Evolutionary conservation across 1,140 invertebrate genomes (phyloP).

Genomic region (Anagrus nilaparvatae): DNA sequence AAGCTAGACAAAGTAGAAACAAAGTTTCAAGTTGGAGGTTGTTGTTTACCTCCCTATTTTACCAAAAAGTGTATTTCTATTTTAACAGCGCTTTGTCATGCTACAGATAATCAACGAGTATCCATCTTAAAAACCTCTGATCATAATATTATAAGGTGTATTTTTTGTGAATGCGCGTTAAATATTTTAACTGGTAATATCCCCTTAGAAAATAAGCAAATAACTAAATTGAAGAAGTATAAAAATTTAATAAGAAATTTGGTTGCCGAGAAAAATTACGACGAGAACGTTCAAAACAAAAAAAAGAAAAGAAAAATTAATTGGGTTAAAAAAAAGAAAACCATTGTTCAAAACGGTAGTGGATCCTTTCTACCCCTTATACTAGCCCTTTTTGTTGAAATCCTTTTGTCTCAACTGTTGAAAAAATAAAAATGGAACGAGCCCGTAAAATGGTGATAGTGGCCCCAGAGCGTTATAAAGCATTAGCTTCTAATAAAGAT

Average conservation of each 20-base stretch:
- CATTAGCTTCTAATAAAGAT: too few species aligned
- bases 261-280: too few species aligned
- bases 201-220: too few species aligned
- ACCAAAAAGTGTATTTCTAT: slow-evolving; percentile 4
- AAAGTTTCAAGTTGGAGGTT: neutral
- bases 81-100: neutral
- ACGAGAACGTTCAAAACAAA: too few species aligned
- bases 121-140: slow-evolving; percentile 14
- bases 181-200: slow-evolving; percentile 14
- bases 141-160: slow-evolving; percentile 12
- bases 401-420: neutral
- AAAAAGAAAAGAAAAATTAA: too few species aligned
- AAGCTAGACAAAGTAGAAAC: too few species aligned
- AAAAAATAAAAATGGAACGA: slow-evolving; percentile 11
- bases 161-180: slow-evolving; percentile 19
- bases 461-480: slow-evolving; percentile 4
- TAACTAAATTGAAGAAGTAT: too few species aligned
- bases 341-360: slow-evolving; percentile 5
- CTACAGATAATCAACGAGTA: slow-evolving; percentile 8
- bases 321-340: neutral
- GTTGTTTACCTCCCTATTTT: slow-evolving; percentile 1
- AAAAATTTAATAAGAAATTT: too few species aligned
- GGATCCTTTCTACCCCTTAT: slow-evolving; percentile 4
- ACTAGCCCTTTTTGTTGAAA: too few species aligned
- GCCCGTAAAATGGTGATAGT: slow-evolving; percentile 16